Conservation (phyloP, 2,888 invertebrate species). For the Bombylius major region DNA sequence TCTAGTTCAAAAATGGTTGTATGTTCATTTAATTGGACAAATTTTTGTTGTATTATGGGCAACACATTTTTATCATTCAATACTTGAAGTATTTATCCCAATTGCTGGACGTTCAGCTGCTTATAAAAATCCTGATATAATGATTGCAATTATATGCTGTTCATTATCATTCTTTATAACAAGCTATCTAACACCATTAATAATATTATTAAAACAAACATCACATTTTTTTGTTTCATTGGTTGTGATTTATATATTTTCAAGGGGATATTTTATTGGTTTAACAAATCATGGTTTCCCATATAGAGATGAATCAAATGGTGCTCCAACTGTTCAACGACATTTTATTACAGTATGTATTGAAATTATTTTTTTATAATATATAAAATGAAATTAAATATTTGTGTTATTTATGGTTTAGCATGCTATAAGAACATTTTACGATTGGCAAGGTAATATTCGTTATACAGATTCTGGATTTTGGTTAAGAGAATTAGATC, state of each 20-base stretch:
- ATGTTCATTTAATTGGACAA: constrained; percentile 24
- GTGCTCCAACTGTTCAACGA: constrained; percentile 36
- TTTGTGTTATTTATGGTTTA: constrained; percentile 8
- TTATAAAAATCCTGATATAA: constrained; percentile 37
- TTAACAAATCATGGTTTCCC: constrained; percentile 41
- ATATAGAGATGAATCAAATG: constrained; percentile 36
- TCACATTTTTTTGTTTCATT: constrained; percentile 21
- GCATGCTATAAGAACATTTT: constrained; percentile 25
- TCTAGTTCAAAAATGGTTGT: constrained; percentile 25
- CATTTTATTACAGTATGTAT: constrained; percentile 39
- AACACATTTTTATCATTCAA: constrained; percentile 22
- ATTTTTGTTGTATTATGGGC: constrained; percentile 24
- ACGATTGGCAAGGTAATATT: constrained; percentile 24
- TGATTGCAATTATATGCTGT: constrained; percentile 32
- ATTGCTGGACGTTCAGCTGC: constrained; percentile 38
- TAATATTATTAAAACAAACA: constrained; percentile 23
- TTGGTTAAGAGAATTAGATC: constrained; percentile 27
- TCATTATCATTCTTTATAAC: constrained; percentile 32
- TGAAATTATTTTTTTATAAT: not conserved
- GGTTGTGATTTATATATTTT: constrained; percentile 21
- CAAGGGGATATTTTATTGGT: constrained; percentile 26
- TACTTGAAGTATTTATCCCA: constrained; percentile 31
- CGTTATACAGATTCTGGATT: constrained; percentile 26
- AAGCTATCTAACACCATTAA: constrained; percentile 29
- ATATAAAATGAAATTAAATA: not conserved